These are phyloP conservation scores for Poeciliopsis occidentalis DNA, from an alignment of 2,113 vertebrate species.

Conservation along the genomic window DNA sequence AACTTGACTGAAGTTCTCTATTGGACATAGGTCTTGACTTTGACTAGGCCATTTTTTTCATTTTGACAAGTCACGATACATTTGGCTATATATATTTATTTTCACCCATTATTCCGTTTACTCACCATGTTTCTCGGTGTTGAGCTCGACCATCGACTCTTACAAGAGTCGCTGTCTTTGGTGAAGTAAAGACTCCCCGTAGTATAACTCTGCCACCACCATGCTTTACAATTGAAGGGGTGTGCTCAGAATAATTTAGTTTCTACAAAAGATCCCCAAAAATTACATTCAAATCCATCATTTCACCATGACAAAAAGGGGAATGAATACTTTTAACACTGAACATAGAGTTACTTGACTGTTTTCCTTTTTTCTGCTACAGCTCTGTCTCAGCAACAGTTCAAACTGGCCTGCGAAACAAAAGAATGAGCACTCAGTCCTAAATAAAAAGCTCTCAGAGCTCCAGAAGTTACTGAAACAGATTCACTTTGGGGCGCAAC, in stretches of 20 bases:
- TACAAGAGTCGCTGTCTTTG: background rate
- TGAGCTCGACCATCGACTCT: background rate
- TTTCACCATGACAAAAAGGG: too few relatives aligned
- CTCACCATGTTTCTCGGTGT: background rate
- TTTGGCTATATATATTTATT: background rate
- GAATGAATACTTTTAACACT: background rate
- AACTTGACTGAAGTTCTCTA: background rate
- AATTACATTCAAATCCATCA: too few relatives aligned
- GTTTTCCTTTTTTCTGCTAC: background rate
- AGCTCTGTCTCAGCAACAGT: background rate
- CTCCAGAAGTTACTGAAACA: slow-evolving; percentile 3
- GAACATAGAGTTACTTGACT: background rate
- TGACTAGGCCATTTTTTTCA: background rate
- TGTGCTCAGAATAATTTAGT: too few relatives aligned
- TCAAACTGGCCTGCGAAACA: slow-evolving; percentile 26
- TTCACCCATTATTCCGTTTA: background rate
- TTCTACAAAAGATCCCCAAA: too few relatives aligned
- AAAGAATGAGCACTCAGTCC: background rate
- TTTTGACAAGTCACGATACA: background rate
- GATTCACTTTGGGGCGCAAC: background rate
- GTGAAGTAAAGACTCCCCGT: background rate
- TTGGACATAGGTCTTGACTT: background rate
- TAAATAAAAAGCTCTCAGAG: background rate
- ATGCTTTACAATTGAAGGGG: background rate
- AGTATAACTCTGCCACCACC: background rate